phyloP scores from a whole-genome alignment of 2,113 vertebrate species.

The Chlorocebus sabaeus region DNA sequence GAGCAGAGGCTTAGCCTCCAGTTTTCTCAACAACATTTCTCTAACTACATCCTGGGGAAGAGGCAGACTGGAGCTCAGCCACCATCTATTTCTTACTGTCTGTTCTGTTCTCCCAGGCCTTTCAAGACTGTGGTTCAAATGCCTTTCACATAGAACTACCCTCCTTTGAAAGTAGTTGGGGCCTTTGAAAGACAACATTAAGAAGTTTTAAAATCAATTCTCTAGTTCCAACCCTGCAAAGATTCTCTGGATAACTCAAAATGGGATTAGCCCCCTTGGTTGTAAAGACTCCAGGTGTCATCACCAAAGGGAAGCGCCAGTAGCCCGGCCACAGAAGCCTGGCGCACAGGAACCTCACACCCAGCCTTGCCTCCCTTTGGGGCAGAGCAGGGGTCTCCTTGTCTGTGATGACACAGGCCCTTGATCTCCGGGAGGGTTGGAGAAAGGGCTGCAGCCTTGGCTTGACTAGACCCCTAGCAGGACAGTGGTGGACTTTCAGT shows the following conservation, averaged over 20 bases:
- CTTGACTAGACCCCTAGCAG: neutral
- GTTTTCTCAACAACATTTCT: neutral
- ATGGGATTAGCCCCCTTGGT: conserved; percentile 51
- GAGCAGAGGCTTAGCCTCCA: neutral
- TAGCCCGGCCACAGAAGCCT: neutral
- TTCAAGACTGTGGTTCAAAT: conserved; percentile 67
- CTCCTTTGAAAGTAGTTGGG: conserved; percentile 48
- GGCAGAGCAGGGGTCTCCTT: fast-evolving
- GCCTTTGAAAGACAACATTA: conserved; percentile 40
- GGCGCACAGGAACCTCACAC: neutral
- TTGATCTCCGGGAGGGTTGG: neutral
- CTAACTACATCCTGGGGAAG: neutral
- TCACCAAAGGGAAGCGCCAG: neutral
- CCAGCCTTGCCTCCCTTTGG: neutral
- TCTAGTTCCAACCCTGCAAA: conserved; percentile 61
- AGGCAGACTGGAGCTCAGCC: conserved; percentile 34
- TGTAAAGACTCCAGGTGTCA: conserved; percentile 54
- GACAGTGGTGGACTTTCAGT: fast-evolving
- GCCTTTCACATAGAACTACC: conserved; percentile 57
- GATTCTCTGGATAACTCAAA: conserved; percentile 72
- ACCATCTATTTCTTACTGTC: conserved; percentile 55
- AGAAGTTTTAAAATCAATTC: conserved; percentile 75
- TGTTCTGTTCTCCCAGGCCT: conserved; percentile 39
- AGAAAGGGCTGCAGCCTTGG: neutral
- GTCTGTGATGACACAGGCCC: neutral